Conservation (phyloP, 2,797 vertebrate genomes). For the Aphelocoma californica region DNA sequence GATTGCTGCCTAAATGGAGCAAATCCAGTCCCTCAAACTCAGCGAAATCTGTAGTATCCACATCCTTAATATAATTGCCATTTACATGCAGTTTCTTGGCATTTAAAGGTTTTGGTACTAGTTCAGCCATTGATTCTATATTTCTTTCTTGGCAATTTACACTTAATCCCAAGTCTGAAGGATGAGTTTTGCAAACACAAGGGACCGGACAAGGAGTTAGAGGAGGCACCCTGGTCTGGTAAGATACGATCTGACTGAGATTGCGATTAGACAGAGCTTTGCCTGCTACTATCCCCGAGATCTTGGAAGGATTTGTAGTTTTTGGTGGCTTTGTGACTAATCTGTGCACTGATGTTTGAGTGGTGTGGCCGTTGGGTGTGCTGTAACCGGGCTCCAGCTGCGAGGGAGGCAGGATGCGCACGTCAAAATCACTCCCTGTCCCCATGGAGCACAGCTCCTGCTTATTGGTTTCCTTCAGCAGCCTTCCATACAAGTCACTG, state of each 20-base stretch:
- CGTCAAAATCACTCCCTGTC: conserved; percentile 92
- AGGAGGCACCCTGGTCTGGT: conserved; percentile 91
- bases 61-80: conserved; percentile 91
- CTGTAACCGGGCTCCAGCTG: conserved; percentile 84
- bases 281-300: conserved; percentile 94
- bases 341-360: conserved; percentile 82
- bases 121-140: conserved; percentile 87
- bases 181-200: conserved; percentile 94
- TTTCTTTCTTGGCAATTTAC: conserved; percentile 97
- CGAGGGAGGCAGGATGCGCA: conserved; percentile 87
- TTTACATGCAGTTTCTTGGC: conserved; percentile 96
- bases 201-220: conserved; percentile 86
- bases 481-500: conserved; percentile 92
- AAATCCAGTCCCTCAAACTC: conserved; percentile 96
- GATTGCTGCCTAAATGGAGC: conserved; percentile 96
- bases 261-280: conserved; percentile 86
- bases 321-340: conserved; percentile 89
- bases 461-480: conserved; percentile 96
- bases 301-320: conserved; percentile 93
- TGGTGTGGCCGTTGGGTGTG: conserved; percentile 81
- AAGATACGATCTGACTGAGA: conserved; percentile 90
- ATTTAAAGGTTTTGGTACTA: conserved; percentile 88
- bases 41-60: conserved; percentile 85
- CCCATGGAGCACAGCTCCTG: conserved; percentile 97
- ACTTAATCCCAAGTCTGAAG: conserved; percentile 94